Conservation (phyloP, 1,140 invertebrate species). For the Cherax quadricarinatus region DNA sequence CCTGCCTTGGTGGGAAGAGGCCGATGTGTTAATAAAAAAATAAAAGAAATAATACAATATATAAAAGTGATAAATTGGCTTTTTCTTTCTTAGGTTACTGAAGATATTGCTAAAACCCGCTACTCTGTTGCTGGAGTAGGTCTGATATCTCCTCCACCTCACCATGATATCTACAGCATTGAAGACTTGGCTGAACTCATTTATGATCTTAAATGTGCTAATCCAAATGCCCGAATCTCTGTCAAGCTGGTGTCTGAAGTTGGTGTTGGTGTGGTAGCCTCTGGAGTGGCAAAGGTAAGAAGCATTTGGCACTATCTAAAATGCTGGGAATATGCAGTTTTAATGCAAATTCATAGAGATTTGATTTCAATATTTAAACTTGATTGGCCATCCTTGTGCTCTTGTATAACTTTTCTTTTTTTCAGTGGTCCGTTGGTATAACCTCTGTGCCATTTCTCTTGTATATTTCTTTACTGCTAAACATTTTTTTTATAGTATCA, state of each 20-base stretch:
- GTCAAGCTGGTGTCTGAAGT: slow-evolving; percentile 99
- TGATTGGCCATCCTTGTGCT: neutral
- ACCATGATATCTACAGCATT: slow-evolving; percentile 99
- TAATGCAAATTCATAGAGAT: neutral
- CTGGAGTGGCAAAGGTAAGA: slow-evolving; percentile 95
- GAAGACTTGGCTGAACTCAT: slow-evolving; percentile 99
- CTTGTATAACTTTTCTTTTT: no score
- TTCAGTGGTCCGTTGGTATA: no score
- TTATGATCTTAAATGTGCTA: slow-evolving; percentile 98
- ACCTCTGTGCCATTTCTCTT: no score
- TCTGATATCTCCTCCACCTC: slow-evolving; percentile 97
- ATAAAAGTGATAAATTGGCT: neutral
- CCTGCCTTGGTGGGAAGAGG: no score
- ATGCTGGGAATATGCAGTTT: no score
- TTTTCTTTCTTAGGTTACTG: slow-evolving; percentile 83
- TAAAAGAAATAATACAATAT: no score
- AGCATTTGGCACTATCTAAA: slow-evolving; percentile 27
- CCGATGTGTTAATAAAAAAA: no score
- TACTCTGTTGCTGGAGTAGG: slow-evolving; percentile 98
- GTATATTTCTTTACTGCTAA: no score
- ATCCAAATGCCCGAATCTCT: slow-evolving; percentile 95
- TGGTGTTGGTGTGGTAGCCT: slow-evolving; percentile 97
- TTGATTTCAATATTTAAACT: neutral
- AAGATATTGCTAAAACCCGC: slow-evolving; percentile 95
- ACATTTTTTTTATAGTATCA: no score